These are phyloP conservation scores for Megaustenia siamemsis DNA, from an alignment of 2,888 invertebrate species.

Conservation along the genomic window DNA sequence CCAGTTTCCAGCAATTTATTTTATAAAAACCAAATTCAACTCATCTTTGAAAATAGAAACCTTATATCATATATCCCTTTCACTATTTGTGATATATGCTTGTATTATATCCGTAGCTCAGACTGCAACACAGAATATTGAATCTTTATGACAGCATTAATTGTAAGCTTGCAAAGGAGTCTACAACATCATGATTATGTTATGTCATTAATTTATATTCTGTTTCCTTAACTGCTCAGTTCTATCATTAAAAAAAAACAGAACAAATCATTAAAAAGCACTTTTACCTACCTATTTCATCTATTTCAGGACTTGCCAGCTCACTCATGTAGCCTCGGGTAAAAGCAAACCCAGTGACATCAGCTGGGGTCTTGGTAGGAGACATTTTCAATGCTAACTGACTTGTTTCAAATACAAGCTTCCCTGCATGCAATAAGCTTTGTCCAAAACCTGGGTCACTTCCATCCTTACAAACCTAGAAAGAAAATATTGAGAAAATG, in stretches of 20 bases:
- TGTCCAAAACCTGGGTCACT: conserved; percentile 94
- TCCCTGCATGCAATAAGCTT: conserved; percentile 93
- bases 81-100: no score
- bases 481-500: conserved; percentile 58
- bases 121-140: no score
- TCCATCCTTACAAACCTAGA: conserved; percentile 71
- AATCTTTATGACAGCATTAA: no score
- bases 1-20: no score
- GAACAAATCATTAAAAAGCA: background rate
- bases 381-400: conserved; percentile 84
- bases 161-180: no score
- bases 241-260: background rate
- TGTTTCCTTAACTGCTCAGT: background rate
- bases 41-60: no score
- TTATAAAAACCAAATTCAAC: no score
- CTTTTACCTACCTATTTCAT: conserved; percentile 33
- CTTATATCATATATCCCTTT: no score
- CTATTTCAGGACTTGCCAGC: conserved; percentile 68
- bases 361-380: conserved; percentile 59
- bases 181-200: no score
- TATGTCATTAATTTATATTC: no score
- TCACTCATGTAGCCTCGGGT: conserved; percentile 76
- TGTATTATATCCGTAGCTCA: no score
- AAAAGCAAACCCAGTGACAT: conserved; percentile 68
- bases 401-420: conserved; percentile 92